Evolutionary conservation across 35 echinoderm and acorn worm species (phyloP).

Genomic region (Chiridota heheva): DNA sequence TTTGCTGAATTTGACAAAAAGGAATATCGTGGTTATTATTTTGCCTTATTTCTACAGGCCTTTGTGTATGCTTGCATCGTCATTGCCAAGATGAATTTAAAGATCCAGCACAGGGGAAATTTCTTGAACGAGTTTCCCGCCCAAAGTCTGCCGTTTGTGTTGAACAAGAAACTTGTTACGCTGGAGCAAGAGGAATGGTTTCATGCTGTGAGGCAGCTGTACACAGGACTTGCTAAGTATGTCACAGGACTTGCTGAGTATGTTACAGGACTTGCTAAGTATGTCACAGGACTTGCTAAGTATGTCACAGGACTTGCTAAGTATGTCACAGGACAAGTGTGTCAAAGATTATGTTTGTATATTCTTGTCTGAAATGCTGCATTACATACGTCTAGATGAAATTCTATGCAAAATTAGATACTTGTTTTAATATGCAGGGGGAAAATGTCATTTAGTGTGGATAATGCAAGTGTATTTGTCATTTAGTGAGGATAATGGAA

Average conservation of each 20-base stretch:
- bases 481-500: too few species aligned
- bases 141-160: conserved; percentile 17
- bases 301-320: too few species aligned
- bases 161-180: conserved; percentile 47
- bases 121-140: conserved; percentile 16
- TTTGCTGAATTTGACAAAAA: too few species aligned
- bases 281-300: conserved; percentile 72
- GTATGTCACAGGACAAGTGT: background rate
- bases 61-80: conserved; percentile 84
- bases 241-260: too few species aligned
- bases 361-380: background rate
- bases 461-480: too few species aligned
- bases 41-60: conserved; percentile 58
- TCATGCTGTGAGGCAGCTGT: conserved; percentile 59
- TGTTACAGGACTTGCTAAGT: too few species aligned
- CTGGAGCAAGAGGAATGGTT: conserved; percentile 91
- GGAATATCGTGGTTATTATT: too few species aligned
- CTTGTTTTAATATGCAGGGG: too few species aligned
- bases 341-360: background rate
- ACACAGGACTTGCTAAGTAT: conserved; percentile 80
- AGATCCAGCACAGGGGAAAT: conserved; percentile 25
- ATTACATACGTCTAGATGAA: too few species aligned
- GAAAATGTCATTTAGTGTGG: too few species aligned
- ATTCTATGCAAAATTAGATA: background rate
- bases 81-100: conserved; percentile 24